A percentile compares a stretch with the other conserved stretches of the same genome.
These are phyloP conservation scores for Cygnus olor DNA, from an alignment of 2,797 vertebrate species.

Conservation along the genomic window DNA sequence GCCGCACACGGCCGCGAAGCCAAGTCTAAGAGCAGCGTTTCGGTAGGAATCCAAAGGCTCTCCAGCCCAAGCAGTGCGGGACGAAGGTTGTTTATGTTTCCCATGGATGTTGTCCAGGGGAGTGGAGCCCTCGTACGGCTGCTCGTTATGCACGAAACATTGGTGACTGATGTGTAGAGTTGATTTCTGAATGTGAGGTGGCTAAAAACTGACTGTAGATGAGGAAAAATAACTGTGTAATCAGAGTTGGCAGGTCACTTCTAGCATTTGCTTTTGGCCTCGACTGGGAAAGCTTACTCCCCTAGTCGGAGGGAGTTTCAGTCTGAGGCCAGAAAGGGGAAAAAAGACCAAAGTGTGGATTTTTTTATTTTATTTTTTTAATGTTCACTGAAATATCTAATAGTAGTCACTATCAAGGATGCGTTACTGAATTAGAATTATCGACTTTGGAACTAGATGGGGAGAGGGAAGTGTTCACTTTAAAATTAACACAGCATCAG, in stretches of 20 bases:
- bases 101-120: not conserved
- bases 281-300: not conserved
- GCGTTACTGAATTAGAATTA: not conserved
- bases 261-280: not conserved
- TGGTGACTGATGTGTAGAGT: not conserved
- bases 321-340: not conserved
- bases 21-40: not conserved
- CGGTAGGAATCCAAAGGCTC: not conserved
- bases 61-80: not conserved
- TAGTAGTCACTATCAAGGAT: not conserved
- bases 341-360: not conserved
- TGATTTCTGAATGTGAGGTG: not conserved
- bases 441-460: not conserved
- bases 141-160: rapidly evolving
- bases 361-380: not conserved
- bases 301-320: not conserved
- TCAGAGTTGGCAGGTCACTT: not conserved
- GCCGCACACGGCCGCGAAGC: rapidly evolving
- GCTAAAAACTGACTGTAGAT: not conserved
- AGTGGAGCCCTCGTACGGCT: not conserved
- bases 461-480: not conserved
- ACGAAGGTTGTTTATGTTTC: not conserved
- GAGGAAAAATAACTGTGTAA: not conserved
- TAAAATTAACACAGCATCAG: not conserved
- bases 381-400: not conserved